Conservation (phyloP, 2,113 vertebrate genomes). For the Phyllopteryx taeniolatus region DNA sequence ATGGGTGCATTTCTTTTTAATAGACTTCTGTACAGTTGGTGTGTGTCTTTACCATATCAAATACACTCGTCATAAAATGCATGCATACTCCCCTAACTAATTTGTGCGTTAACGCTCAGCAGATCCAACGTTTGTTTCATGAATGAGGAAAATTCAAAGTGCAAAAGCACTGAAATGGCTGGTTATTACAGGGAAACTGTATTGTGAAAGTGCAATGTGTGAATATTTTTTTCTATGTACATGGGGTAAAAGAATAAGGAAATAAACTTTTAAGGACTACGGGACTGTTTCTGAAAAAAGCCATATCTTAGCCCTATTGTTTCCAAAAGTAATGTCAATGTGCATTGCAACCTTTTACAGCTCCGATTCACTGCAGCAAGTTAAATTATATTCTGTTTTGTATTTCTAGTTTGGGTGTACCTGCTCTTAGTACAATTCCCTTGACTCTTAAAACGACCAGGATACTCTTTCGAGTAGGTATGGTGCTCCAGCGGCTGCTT, state of each 20-base stretch:
- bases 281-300: background rate
- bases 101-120: constrained; percentile 30
- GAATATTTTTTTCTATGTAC: constrained; percentile 61
- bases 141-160: constrained; percentile 8
- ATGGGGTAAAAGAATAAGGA: constrained; percentile 16
- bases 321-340: background rate
- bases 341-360: background rate
- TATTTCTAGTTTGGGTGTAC: too few species aligned
- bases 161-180: constrained; percentile 23
- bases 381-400: background rate
- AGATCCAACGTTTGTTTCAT: constrained; percentile 23
- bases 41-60: constrained; percentile 33
- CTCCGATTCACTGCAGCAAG: background rate
- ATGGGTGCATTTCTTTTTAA: constrained; percentile 27
- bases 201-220: constrained; percentile 41
- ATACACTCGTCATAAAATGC: constrained; percentile 28
- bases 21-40: constrained; percentile 40
- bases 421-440: constrained; percentile 12
- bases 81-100: constrained; percentile 19
- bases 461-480: constrained; percentile 40
- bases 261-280: constrained; percentile 64
- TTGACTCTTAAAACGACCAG: constrained; percentile 26
- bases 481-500: constrained; percentile 28
- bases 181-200: constrained; percentile 39
- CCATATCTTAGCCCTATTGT: background rate